Conservation (phyloP, 2,113 vertebrate genomes). For the Tympanuchus pallidicinctus region DNA sequence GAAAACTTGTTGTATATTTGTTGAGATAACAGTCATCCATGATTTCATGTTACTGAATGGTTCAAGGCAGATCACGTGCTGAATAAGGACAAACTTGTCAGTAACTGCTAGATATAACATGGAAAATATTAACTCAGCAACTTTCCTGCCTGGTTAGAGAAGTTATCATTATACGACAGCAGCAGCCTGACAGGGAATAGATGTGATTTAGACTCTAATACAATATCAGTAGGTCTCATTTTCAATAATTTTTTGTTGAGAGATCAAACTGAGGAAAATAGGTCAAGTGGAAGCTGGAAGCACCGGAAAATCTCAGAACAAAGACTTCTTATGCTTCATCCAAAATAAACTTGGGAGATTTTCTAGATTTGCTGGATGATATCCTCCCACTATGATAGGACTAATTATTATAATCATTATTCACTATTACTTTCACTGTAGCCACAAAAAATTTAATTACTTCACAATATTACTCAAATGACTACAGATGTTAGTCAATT, state of each 20-base stretch:
- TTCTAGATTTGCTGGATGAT: background rate
- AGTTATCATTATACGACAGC: background rate
- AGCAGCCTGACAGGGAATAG: background rate
- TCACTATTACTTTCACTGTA: background rate
- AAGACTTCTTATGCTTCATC: background rate
- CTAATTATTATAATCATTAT: background rate
- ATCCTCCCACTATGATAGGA: background rate
- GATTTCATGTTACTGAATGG: background rate
- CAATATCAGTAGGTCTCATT: background rate
- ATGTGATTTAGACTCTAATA: background rate
- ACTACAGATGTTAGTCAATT: background rate
- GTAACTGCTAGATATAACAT: background rate
- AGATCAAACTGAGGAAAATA: slow-evolving; percentile 19
- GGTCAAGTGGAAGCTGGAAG: slow-evolving; percentile 28
- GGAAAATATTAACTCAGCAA: background rate
- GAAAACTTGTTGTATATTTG: background rate
- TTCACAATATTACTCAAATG: background rate
- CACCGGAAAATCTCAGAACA: slow-evolving; percentile 5
- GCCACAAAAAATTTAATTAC: background rate
- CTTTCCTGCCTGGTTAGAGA: background rate
- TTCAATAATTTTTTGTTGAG: background rate
- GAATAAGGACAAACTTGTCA: background rate
- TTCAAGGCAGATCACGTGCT: background rate
- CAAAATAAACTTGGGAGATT: background rate
- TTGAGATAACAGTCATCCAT: background rate